Conservation (phyloP, 2,797 vertebrate genomes). For the Chelmon rostratus region DNA sequence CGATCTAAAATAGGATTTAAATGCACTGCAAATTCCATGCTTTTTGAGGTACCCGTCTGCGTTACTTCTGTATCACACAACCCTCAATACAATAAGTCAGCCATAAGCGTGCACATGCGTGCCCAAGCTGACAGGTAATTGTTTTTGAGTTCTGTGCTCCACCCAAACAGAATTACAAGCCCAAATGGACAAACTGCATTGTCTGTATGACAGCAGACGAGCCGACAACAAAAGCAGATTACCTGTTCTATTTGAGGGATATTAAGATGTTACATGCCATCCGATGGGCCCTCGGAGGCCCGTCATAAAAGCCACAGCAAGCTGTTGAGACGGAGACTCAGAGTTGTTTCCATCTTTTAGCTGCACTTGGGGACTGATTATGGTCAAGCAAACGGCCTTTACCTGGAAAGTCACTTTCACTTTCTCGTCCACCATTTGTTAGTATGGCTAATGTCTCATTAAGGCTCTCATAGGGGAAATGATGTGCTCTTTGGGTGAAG, state of each 20-base stretch:
- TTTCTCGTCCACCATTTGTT: conserved; percentile 80
- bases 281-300: conserved; percentile 76
- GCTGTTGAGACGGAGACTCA: conserved; percentile 78
- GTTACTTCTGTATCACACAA: conserved; percentile 26
- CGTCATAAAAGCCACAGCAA: conserved; percentile 81
- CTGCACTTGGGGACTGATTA: conserved; percentile 82
- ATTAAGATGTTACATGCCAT: conserved; percentile 79
- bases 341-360: conserved; percentile 82
- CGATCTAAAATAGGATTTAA: conserved; percentile 29
- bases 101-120: conserved; percentile 6
- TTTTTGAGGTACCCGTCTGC: conserved; percentile 14
- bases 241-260: conserved; percentile 81
- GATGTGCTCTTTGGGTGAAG: conserved; percentile 82
- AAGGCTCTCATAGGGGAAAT: conserved; percentile 79
- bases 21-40: background rate
- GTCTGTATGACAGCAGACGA: conserved; percentile 61
- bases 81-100: conserved; percentile 14
- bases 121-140: conserved; percentile 7
- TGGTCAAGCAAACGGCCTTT: conserved; percentile 76
- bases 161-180: conserved; percentile 40
- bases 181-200: conserved; percentile 49
- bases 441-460: conserved; percentile 83
- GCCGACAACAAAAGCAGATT: conserved; percentile 79
- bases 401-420: conserved; percentile 85
- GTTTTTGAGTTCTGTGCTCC: conserved; percentile 29